Evolutionary conservation across 2,113 vertebrate genomes (phyloP).

Genomic region (Chaetodon trifascialis): DNA sequence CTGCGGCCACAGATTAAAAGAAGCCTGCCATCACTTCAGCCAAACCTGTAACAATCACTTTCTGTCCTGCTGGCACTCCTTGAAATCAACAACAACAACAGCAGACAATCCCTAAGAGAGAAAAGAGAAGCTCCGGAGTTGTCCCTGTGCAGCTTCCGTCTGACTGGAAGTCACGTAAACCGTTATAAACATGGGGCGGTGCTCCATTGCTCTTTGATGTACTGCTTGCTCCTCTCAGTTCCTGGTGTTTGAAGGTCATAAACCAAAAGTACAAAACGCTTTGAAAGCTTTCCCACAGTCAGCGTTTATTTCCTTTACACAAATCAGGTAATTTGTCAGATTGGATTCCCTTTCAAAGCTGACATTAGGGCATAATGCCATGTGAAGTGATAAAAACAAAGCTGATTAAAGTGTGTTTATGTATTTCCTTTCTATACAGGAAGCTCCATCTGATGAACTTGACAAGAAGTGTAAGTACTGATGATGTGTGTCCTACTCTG

Average conservation of each 20-base stretch:
- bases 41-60: no score
- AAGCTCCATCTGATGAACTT: background rate
- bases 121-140: background rate
- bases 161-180: conserved; percentile 32
- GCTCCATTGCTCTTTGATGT: background rate
- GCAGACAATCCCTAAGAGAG: background rate
- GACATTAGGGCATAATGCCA: background rate
- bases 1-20: no score
- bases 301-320: background rate
- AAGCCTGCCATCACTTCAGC: no score
- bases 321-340: rapidly evolving
- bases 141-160: no score
- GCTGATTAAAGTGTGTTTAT: background rate
- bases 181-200: background rate
- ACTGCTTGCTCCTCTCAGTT: background rate
- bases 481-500: background rate
- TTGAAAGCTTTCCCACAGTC: background rate
- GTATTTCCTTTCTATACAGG: conserved; percentile 43
- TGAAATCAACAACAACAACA: no score
- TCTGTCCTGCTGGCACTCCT: background rate
- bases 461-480: conserved; percentile 65
- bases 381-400: no score
- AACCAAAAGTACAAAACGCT: no score
- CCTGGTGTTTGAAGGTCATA: background rate
- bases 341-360: background rate